These are phyloP conservation scores for Sinohyriopsis cumingii DNA, from an alignment of 2,888 invertebrate species.

Conservation along the genomic window DNA sequence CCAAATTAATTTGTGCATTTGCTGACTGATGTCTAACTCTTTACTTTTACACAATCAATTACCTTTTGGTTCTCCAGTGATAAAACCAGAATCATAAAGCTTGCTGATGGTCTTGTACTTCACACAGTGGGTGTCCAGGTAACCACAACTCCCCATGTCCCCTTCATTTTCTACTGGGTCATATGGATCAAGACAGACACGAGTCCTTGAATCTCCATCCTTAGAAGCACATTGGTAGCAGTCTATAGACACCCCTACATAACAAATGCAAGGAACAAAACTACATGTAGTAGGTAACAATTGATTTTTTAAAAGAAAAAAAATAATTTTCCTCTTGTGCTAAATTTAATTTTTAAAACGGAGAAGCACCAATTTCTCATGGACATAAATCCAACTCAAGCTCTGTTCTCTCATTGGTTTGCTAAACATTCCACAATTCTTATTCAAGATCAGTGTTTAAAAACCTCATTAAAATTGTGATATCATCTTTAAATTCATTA, in stretches of 20 bases:
- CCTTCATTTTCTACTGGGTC: constrained; percentile 22
- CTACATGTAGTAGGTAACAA: neutral
- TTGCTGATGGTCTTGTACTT: constrained; percentile 50
- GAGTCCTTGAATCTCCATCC: constrained; percentile 26
- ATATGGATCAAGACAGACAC: constrained; percentile 45
- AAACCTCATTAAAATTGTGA: too few relatives aligned
- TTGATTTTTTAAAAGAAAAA: too few relatives aligned
- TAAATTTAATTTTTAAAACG: too few relatives aligned
- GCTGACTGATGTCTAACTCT: too few relatives aligned
- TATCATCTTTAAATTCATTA: too few relatives aligned
- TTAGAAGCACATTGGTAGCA: constrained; percentile 57
- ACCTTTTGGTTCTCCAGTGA: constrained; percentile 56
- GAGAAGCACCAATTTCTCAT: too few relatives aligned
- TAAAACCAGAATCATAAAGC: constrained; percentile 56
- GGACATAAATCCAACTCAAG: too few relatives aligned
- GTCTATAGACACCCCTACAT: constrained; percentile 17
- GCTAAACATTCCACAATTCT: too few relatives aligned
- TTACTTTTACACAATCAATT: constrained; percentile 5
- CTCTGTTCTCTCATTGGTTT: too few relatives aligned
- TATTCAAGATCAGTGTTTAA: too few relatives aligned
- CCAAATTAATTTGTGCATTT: too few relatives aligned
- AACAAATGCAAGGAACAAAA: neutral
- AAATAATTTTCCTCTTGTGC: too few relatives aligned
- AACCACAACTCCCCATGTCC: constrained; percentile 48
- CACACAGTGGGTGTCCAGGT: constrained; percentile 48